Percentiles rank a stretch among this genome's conserved stretches.
These are phyloP conservation scores for Mamestra brassicae DNA, from an alignment of 2,888 invertebrate species.

Conservation along the genomic window DNA sequence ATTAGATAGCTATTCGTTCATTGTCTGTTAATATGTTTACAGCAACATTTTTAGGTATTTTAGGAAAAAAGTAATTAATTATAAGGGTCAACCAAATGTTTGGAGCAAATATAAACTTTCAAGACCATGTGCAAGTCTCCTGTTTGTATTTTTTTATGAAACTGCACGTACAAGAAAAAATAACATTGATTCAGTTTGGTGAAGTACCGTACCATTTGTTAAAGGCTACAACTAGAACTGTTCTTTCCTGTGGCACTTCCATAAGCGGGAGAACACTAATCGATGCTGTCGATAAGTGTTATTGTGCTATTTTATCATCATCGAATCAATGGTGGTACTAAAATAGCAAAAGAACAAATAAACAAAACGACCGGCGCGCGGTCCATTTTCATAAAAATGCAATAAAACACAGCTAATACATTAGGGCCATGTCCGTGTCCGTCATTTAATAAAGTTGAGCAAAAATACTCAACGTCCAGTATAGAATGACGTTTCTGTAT, in stretches of 20 bases:
- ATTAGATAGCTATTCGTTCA: slow-evolving; percentile 16
- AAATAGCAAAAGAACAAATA: slow-evolving; percentile 5
- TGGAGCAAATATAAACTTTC: too few relatives aligned
- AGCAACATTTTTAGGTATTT: background rate
- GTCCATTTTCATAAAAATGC: slow-evolving; percentile 30
- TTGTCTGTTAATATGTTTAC: background rate
- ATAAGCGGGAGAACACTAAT: background rate
- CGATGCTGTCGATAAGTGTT: background rate
- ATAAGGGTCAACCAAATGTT: too few relatives aligned
- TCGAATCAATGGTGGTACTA: background rate
- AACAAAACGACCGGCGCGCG: background rate
- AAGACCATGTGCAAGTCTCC: too few relatives aligned
- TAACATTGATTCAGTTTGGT: too few relatives aligned
- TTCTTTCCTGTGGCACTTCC: background rate
- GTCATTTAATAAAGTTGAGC: slow-evolving; percentile 8
- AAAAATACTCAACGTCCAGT: slow-evolving; percentile 10
- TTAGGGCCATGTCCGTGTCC: slow-evolving; percentile 15
- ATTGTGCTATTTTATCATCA: too few relatives aligned
- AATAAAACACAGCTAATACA: slow-evolving; percentile 30
- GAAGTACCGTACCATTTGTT: too few relatives aligned
- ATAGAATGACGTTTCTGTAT: background rate
- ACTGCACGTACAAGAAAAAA: too few relatives aligned
- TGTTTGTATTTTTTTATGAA: too few relatives aligned
- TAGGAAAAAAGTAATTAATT: too few relatives aligned
- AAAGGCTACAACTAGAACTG: too few relatives aligned